Conservation (phyloP, 2,113 vertebrate species). For the Malurus alboscapulatus region DNA sequence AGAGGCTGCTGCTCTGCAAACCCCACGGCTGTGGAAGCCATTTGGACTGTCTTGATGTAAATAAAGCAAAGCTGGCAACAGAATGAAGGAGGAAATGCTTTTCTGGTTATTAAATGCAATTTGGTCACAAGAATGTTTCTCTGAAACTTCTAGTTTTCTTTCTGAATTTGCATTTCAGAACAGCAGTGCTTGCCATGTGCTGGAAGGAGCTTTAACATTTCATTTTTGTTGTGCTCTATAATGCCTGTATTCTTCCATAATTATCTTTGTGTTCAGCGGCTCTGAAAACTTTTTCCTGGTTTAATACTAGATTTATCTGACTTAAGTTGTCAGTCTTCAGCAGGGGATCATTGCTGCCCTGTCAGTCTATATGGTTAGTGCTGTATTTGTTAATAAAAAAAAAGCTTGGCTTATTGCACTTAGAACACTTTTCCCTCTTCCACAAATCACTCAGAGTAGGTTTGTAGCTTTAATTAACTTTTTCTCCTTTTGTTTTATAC, state of each 20-base stretch:
- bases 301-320: neutral
- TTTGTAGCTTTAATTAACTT: neutral
- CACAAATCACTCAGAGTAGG: neutral
- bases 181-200: fast-evolving
- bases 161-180: neutral
- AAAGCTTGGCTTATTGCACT: neutral
- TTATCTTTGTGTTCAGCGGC: neutral
- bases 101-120: neutral
- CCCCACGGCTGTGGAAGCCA: neutral
- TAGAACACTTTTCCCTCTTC: neutral
- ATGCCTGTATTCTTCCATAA: neutral
- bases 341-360: neutral
- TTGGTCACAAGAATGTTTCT: neutral
- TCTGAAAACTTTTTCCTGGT: neutral
- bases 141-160: neutral
- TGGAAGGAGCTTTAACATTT: neutral
- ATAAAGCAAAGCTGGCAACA: neutral
- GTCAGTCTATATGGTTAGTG: neutral
- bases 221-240: neutral
- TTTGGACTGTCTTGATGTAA: neutral
- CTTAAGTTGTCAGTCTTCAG: neutral
- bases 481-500: neutral
- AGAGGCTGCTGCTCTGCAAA: neutral
- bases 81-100: neutral
- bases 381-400: neutral